phyloP scores from a whole-genome alignment of 2,797 vertebrate genomes.

The Neopelma chrysocephalum region DNA sequence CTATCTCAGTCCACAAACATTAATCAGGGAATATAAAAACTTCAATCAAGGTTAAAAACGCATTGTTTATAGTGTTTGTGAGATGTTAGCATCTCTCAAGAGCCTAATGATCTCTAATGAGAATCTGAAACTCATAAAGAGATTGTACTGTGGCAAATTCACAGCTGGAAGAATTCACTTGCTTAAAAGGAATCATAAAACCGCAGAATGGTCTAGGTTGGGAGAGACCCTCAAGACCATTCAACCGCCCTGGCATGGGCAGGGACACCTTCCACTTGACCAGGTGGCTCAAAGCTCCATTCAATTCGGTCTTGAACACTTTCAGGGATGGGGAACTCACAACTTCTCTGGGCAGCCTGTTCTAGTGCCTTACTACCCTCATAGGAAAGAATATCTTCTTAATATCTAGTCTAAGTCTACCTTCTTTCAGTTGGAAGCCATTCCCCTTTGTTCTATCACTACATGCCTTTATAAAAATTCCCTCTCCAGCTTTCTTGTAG shows the following conservation, averaged over 20 bases:
- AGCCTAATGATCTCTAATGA: constrained; percentile 52
- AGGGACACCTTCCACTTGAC: background rate
- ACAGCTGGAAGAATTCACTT: background rate
- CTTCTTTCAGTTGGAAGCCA: background rate
- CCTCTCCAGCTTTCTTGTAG: background rate
- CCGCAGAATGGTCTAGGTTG: background rate
- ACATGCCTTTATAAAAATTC: background rate
- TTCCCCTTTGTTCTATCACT: background rate
- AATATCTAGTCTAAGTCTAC: background rate
- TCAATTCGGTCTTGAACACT: background rate
- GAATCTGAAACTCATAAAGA: constrained; percentile 38
- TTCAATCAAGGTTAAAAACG: constrained; percentile 27
- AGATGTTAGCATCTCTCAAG: constrained; percentile 24
- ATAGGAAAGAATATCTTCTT: background rate
- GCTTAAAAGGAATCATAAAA: background rate
- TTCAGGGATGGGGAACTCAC: background rate
- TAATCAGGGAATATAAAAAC: constrained; percentile 54
- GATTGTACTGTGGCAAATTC: background rate
- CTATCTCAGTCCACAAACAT: constrained; percentile 16
- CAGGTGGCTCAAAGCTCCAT: background rate
- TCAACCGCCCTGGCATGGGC: rapidly evolving
- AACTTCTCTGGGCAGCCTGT: background rate
- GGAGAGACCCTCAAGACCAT: background rate
- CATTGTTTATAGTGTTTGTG: constrained; percentile 10
- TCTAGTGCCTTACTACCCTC: background rate